phyloP scores from a whole-genome alignment of 92 coral and sea anemone genomes.

The Siderastrea radians region DNA sequence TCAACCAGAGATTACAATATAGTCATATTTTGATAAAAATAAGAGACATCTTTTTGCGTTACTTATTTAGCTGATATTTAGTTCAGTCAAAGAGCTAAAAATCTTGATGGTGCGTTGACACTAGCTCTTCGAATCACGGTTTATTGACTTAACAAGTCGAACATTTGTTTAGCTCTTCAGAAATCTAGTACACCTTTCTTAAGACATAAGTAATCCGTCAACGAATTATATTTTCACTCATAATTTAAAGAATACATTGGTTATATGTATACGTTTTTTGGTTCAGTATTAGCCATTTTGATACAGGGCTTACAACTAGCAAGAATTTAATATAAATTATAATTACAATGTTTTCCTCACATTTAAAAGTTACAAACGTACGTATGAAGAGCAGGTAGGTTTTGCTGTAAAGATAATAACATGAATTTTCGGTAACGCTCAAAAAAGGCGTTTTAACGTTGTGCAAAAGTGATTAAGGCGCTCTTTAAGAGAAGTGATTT shows the following conservation, averaged over 20 bases:
- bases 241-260: not conserved
- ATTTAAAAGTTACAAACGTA: not conserved
- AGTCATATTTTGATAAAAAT: no score
- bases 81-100: not conserved
- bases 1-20: not conserved
- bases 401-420: not conserved
- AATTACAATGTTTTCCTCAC: no score
- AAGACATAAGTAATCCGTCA: not conserved
- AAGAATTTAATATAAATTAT: not conserved
- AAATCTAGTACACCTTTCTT: not conserved
- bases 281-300: no score
- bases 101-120: not conserved
- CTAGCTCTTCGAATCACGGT: not conserved
- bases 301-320: no score
- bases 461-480: not conserved
- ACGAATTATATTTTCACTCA: not conserved
- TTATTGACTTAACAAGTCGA: not conserved
- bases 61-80: no score
- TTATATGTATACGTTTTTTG: no score
- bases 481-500: not conserved
- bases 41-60: no score
- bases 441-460: not conserved
- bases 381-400: not conserved
- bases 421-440: not conserved
- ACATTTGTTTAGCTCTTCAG: slow-evolving; percentile 20